Percentiles rank a stretch among this genome's conserved stretches.
Conservation (phyloP, 35 echinoderm and acorn worm genomes). For the Strongylocentrotus purpuratus region DNA sequence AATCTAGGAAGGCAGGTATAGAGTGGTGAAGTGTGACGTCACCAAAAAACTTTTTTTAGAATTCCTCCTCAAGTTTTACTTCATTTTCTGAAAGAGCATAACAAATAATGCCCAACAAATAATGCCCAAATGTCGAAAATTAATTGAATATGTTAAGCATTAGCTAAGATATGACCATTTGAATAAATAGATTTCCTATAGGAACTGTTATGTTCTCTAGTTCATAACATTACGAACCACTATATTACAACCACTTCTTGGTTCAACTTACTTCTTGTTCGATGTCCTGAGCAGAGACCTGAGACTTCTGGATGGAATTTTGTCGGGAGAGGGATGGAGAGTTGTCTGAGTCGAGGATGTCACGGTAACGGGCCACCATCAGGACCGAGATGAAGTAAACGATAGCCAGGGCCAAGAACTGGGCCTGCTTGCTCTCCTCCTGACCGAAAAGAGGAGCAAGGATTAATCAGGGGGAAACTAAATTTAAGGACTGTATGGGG, state of each 20-base stretch:
- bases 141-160: too few relatives aligned
- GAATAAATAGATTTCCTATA: too few relatives aligned
- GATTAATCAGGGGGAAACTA: not conserved
- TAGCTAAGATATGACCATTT: too few relatives aligned
- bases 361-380: constrained; percentile 96
- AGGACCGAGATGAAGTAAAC: constrained; percentile 99
- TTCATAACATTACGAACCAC: too few relatives aligned
- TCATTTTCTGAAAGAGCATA: too few relatives aligned
- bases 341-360: constrained; percentile 82
- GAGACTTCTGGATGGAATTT: constrained; percentile 74
- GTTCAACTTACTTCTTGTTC: constrained; percentile 39
- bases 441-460: not conserved
- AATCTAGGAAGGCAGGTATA: not conserved
- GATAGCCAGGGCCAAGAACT: constrained; percentile 95
- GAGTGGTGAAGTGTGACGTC: too few relatives aligned
- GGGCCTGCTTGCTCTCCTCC: constrained; percentile 99
- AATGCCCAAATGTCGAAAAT: too few relatives aligned
- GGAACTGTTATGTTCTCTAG: too few relatives aligned
- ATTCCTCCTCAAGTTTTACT: too few relatives aligned
- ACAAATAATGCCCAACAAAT: too few relatives aligned
- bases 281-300: constrained; percentile 34
- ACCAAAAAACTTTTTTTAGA: too few relatives aligned
- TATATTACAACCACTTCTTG: not conserved
- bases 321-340: constrained; percentile 62
- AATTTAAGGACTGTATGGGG: not conserved